Conservation (phyloP, 64 coral and sea anemone species). For the Pocillopora verrucosa region DNA sequence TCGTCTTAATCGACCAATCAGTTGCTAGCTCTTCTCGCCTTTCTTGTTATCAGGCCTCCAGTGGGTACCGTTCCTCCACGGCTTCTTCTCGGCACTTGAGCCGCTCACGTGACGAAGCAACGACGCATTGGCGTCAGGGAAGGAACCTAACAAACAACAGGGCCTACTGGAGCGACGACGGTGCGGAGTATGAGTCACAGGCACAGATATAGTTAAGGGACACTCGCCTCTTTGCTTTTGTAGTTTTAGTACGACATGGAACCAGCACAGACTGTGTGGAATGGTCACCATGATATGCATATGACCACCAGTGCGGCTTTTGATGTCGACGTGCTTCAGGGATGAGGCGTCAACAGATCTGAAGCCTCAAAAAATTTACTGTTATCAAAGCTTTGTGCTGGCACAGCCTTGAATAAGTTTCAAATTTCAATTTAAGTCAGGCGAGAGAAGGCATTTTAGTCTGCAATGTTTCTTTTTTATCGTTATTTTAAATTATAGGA, state of each 20-base stretch:
- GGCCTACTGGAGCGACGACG: slow-evolving; percentile 85
- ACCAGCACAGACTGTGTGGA: neutral
- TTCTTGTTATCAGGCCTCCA: slow-evolving; percentile 60
- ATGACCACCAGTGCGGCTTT: neutral
- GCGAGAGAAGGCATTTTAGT: neutral
- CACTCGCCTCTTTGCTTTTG: neutral
- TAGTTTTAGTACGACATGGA: neutral
- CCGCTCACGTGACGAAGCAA: slow-evolving; percentile 67
- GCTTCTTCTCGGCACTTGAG: slow-evolving; percentile 65
- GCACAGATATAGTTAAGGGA: slow-evolving; percentile 35
- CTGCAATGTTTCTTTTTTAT: neutral
- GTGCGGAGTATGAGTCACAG: slow-evolving; percentile 76
- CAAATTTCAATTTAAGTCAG: neutral
- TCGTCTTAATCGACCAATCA: neutral
- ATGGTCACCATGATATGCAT: neutral
- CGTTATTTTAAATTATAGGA: neutral
- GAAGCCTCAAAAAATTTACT: neutral
- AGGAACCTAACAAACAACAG: slow-evolving; percentile 41
- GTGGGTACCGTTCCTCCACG: slow-evolving; percentile 80
- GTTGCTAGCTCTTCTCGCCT: neutral
- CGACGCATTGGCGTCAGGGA: slow-evolving; percentile 48
- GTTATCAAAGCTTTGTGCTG: neutral
- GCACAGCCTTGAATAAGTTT: neutral
- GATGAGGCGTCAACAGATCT: neutral
- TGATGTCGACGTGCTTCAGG: neutral